Evolutionary conservation across 30 jellyfish, hydroid and myxozoan genomes (phyloP), one percentile per base, ranked within the genome.

Genomic region (Catostylus mosaicus): DNA sequence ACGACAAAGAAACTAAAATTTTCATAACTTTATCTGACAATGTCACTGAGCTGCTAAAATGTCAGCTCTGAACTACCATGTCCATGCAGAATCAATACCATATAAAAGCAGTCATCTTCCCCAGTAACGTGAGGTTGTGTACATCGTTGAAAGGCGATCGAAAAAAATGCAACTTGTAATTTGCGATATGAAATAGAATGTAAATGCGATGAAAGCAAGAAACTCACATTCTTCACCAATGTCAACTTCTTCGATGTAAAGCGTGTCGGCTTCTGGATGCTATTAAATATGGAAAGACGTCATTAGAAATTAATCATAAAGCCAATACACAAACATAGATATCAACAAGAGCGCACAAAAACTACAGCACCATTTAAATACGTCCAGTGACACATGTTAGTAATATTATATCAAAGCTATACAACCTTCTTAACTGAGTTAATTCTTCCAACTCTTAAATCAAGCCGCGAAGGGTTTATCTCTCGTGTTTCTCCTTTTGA

Each of bases 251-350:
- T 93, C 98, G 23, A 93, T 65, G 89, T 86, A 93, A 48, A 93
- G 65, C 1, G 96, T 78, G 33, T 93, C 98, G 19, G 97, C 98
- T 47, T 93, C 98, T 8, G 97, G 96, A 67, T 93, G 98, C 98
- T 93, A 73, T n/a, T n/a, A n/a, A n/a, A n/a, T n/a, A n/a, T n/a
- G n/a, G n/a, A n/a, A 61, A 2, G 24, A 7, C 26, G 32, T 5
- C 9, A 56, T 56, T 56, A 56, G 30, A 56, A 56, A 20, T 9
- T 46, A 46, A 46, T 11, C 19, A 11, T 56, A 18, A 56, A 56
- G 30, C 5, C 5, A 56, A 56, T 64, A 10, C 23, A 33, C 29
- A 31, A 16, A 22, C 77, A 7, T 9, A 40, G 14, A 40, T 7
- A 5, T 40, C 54, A 5, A 40, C 7, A 14, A 5, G 7, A 40